These are phyloP conservation scores for Rhagologus leucostigma DNA, from an alignment of 2,113 vertebrate genomes.

Conservation along the genomic window DNA sequence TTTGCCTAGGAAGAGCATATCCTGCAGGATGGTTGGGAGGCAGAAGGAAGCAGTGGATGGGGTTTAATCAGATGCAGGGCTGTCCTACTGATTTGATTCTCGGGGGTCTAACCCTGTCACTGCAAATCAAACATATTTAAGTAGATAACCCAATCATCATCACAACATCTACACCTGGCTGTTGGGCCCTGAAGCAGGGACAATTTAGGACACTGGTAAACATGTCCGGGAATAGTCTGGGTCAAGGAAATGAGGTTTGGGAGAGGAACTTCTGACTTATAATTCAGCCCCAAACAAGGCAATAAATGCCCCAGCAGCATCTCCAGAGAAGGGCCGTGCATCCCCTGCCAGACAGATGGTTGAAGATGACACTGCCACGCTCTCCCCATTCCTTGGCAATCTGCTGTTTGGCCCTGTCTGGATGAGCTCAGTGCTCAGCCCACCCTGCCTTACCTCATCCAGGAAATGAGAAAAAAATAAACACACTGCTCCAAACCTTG, in stretches of 20 bases:
- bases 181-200: background rate
- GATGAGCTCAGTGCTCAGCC: background rate
- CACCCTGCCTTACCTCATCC: background rate
- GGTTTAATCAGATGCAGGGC: background rate
- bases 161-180: rapidly evolving
- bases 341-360: background rate
- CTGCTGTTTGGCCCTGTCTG: background rate
- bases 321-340: background rate
- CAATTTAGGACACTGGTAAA: background rate
- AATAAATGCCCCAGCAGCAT: background rate
- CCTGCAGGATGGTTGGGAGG: background rate
- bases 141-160: background rate
- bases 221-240: background rate
- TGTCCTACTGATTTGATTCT: background rate
- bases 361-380: background rate
- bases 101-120: background rate
- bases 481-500: background rate
- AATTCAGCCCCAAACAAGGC: background rate
- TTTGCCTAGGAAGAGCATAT: background rate
- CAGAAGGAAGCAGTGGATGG: background rate
- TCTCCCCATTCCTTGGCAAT: background rate
- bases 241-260: background rate
- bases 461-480: background rate
- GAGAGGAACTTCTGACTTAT: background rate
- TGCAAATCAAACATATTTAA: background rate